Conservation (phyloP, 2,113 vertebrate genomes). For the Caloenas nicobarica region DNA sequence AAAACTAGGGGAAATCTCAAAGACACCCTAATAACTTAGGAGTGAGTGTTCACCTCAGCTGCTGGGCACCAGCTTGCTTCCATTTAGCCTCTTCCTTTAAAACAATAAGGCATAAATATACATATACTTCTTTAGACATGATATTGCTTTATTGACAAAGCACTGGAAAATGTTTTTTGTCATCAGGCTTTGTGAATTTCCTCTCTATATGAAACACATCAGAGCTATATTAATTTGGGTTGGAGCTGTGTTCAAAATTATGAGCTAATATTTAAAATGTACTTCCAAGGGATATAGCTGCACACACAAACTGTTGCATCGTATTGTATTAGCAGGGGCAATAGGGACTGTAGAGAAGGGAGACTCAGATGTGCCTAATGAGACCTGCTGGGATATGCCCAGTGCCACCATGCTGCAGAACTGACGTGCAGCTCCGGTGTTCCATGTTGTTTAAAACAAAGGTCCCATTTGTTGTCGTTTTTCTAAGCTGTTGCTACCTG, state of each 20-base stretch:
- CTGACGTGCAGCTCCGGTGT: background rate
- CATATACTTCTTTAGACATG: constrained; percentile 29
- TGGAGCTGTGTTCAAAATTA: background rate
- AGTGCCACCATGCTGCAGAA: background rate
- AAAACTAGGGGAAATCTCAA: no score
- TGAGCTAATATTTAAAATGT: background rate
- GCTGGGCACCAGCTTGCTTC: no score
- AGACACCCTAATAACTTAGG: no score
- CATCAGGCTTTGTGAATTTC: background rate
- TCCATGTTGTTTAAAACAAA: background rate
- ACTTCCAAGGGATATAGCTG: background rate
- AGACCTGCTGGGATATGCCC: background rate
- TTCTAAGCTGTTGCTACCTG: background rate
- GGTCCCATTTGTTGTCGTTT: background rate
- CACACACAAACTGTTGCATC: background rate
- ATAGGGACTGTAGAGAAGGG: background rate
- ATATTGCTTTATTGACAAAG: background rate
- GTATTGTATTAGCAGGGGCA: background rate
- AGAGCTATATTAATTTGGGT: background rate
- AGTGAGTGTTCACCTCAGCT: no score
- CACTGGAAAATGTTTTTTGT: background rate
- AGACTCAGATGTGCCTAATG: background rate
- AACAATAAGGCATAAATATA: no score
- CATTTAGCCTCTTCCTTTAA: no score
- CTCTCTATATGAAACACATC: background rate